Evolutionary conservation across 2,113 vertebrate species (phyloP), one percentile per base, ranked within the genome.

Genomic region (Aegithalos caudatus): DNA sequence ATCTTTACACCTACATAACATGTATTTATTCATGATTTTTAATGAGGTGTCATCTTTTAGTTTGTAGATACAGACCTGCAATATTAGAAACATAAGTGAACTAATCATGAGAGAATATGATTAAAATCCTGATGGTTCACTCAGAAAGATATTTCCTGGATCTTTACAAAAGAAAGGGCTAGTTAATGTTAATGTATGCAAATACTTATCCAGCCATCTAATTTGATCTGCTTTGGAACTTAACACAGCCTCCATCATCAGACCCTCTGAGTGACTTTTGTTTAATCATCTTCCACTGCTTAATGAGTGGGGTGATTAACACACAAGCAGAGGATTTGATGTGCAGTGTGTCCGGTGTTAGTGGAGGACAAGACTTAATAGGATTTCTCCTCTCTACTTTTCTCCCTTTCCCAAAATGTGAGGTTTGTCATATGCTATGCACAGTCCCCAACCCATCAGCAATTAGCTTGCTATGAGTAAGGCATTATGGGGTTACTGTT

Each of bases 151-250:
- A 44, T 38, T 93, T 72, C 47, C 48, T 56, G 23, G 15, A 22
- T 86, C 37, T 77, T 86, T 74, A 67, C 18, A 93, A 88, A 62
- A 47, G 45, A 88, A 90, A 90, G 53, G 85, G 45, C 28, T 84
- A 78, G 85, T 66, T 97, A 83, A 92, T 81, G 84, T 89, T 93
- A 90, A 94, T 86, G 31, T 86, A 90, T 94, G 64, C 81, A 95
- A 94, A 89, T 85, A 88, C 90, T 92, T 96, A 91, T 72, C 91
- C 78, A 92, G 50, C 74, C 90, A 94, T 82, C 89, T 96, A 94
- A 92, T 94, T 89, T 82, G 61, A 94, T 89, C 66, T 91, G 45
- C 54, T 91, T 80, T 92, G 65, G 42, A 95, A 89, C 40, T 91
- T 80, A 81, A 67, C 40, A 53, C 53, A 92, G 40, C 33, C 89